Percentiles rank a stretch among this genome's conserved stretches.
phyloP scores from a whole-genome alignment of 1,140 invertebrate species.

The Zeugodacus cucurbitae region DNA sequence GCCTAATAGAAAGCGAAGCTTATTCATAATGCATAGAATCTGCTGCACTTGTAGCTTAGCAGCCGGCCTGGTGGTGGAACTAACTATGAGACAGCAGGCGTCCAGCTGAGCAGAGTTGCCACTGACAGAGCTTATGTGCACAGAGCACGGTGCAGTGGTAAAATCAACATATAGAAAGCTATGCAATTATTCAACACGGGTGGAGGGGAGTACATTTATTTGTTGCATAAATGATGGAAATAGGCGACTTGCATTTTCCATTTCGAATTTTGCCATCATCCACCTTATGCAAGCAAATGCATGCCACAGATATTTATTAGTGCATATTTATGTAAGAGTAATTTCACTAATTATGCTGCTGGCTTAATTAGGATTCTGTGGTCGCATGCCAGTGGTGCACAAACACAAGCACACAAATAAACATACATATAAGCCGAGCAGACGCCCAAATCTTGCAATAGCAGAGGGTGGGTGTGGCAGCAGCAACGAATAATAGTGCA shows the following conservation, averaged over 20 bases:
- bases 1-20: too few species aligned
- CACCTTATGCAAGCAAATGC: background rate
- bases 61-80: too few species aligned
- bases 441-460: too few species aligned
- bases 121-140: too few species aligned
- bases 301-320: background rate
- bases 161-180: too few species aligned
- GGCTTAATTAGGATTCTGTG: slow-evolving; percentile 35
- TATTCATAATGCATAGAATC: too few species aligned
- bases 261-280: background rate
- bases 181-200: too few species aligned
- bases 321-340: slow-evolving; percentile 1
- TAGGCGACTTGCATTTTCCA: background rate
- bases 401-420: background rate
- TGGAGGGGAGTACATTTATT: too few species aligned
- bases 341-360: slow-evolving; percentile 31
- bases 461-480: background rate
- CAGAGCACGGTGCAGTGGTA: too few species aligned
- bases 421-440: background rate
- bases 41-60: too few species aligned
- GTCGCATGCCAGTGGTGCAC: background rate
- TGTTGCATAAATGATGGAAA: background rate
- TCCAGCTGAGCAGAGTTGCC: too few species aligned
- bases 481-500: background rate
- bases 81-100: too few species aligned